Conservation (phyloP, 2,113 vertebrate genomes). For the Nothobranchius furzeri region DNA sequence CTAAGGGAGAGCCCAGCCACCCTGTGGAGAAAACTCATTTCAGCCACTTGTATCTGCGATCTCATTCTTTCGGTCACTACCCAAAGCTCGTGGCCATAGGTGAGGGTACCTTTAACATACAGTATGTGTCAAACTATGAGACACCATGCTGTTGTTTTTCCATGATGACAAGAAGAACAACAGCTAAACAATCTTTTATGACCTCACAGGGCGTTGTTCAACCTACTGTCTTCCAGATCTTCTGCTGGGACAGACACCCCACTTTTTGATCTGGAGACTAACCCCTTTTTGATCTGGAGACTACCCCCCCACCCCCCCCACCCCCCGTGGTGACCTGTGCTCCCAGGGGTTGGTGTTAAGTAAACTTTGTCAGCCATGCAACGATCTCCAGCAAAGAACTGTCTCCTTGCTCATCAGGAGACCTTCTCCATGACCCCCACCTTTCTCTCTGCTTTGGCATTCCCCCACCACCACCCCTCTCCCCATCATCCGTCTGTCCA, state of each 20-base stretch:
- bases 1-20: no score
- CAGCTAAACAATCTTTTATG: no score
- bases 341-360: conserved; percentile 67
- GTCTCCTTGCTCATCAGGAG: conserved; percentile 65
- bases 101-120: no score
- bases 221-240: conserved; percentile 22
- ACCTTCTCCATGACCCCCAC: conserved; percentile 58
- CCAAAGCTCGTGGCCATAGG: no score
- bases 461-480: conserved; percentile 51
- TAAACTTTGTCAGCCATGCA: conserved; percentile 69
- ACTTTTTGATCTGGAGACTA: conserved; percentile 19
- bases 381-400: conserved; percentile 66
- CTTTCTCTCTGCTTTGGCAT: conserved; percentile 47
- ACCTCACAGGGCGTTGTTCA: no score
- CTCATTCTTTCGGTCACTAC: no score
- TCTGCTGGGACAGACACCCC: conserved; percentile 21
- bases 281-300: conserved; percentile 21
- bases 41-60: no score
- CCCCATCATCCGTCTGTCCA: conserved; percentile 33
- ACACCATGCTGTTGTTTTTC: no score
- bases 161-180: no score
- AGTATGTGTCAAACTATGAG: no score
- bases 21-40: no score
- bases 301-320: no score
- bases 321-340: conserved; percentile 49